Percentiles rank a stretch among this genome's conserved stretches.
Conservation (phyloP, 2,113 vertebrate genomes). For the Ictalurus punctatus region DNA sequence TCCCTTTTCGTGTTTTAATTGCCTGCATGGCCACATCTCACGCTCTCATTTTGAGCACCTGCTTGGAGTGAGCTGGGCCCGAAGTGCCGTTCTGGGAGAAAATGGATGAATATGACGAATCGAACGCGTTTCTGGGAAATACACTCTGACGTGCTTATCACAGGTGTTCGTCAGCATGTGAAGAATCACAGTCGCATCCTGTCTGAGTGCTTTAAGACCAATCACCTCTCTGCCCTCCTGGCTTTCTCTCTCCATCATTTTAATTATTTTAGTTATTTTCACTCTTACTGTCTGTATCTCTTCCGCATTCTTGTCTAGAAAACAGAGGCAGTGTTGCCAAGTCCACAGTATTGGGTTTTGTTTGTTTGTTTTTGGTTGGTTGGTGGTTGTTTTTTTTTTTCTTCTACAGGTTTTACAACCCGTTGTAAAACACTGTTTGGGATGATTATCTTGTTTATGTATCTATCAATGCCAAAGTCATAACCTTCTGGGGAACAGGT, state of each 20-base stretch:
- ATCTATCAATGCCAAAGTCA: background rate
- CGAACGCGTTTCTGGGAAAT: background rate
- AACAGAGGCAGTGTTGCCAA: background rate
- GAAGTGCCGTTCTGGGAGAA: background rate
- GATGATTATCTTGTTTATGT: background rate
- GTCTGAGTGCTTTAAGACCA: background rate
- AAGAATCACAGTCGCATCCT: background rate
- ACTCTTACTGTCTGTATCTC: background rate
- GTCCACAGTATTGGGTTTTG: background rate
- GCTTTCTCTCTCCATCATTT: background rate
- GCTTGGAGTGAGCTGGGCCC: background rate
- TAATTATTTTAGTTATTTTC: background rate
- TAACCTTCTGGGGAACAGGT: background rate
- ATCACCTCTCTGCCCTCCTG: background rate
- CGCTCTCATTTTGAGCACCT: conserved; percentile 31
- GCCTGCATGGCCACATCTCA: conserved; percentile 8
- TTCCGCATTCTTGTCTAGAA: background rate
- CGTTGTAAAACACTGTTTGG: background rate
- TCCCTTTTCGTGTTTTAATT: background rate
- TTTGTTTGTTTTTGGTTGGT: background rate
- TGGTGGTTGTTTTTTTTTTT: too few species aligned
- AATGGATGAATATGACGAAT: conserved; percentile 21
- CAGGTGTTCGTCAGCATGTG: conserved; percentile 53
- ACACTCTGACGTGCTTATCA: conserved; percentile 1
- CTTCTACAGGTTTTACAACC: too few species aligned